Base-by-base conservation (phyloP, 1,140 invertebrate species). In the Schlechtendalia chinensis region DNA sequence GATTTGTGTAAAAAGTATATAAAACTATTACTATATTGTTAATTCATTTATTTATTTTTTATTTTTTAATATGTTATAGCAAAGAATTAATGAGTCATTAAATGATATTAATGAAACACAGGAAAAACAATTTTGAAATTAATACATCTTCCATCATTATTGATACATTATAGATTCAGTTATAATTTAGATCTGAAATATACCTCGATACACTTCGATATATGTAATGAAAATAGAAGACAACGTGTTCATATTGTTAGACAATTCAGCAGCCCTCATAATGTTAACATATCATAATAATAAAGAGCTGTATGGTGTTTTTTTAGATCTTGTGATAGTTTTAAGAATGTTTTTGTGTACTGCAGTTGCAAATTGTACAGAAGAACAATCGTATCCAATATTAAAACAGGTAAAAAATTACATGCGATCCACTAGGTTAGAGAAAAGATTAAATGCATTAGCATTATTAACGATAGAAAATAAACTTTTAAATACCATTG, bases 371-470 rank as follows among this genome's bases (percentile, higher is more conserved):
- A 61, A 61, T 27, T 61, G 24, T 61, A 61, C 59, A 4, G 16
- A 27, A 6, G 2, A 61, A 61, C 27, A 27, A 6, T 3, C 59
- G 17, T 29, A 29, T 61, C 24, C 58, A 59, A 22, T 59, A 12
- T 17, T 61, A 32, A 61, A 61, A 61, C 59, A 16, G 27, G 59
- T 32, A 61, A 61, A 61, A 61, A 32, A 29, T 29, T 61, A 61
- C 16, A 1, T 19, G 19, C 5, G 14, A 61, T 61, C 59, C 19
- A 1, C 27, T 17, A 29, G 27, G 27, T 29, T 16, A 10, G 14
- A 32, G 27, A 2, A 61, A 61, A 16, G 59, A 17, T 61, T 61
- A 29, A 61, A 61, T 14, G 16, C 16, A 16, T 29, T 61, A 32
- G 16, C 27, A 16, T 17, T 32, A 32, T 61, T 61, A 16, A 32